Evolutionary conservation across 2,113 vertebrate species (phyloP).

Genomic region (Laticauda laticaudata): DNA sequence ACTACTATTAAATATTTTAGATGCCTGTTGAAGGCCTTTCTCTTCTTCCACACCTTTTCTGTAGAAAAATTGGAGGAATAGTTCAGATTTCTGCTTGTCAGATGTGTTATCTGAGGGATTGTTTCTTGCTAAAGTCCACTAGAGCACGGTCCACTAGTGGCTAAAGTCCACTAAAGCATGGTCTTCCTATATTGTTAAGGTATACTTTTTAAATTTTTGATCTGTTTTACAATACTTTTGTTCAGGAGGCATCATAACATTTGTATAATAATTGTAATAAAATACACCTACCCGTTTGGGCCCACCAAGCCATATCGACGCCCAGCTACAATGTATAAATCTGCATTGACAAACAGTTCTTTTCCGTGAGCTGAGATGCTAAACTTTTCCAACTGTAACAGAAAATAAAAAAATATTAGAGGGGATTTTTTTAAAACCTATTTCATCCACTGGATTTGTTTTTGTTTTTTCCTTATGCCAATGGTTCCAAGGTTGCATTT

Average conservation of each 20-base stretch:
- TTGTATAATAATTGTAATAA: background rate
- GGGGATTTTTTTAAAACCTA: background rate
- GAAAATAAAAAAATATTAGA: background rate
- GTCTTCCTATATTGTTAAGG: background rate
- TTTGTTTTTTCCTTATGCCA: too few relatives aligned
- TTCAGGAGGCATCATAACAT: background rate
- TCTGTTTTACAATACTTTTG: background rate
- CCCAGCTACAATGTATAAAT: slow-evolving; percentile 87
- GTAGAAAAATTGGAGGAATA: background rate
- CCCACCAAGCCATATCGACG: slow-evolving; percentile 90
- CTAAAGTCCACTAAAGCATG: background rate
- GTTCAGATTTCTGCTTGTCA: background rate
- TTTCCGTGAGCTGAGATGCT: slow-evolving; percentile 94
- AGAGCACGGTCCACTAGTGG: background rate
- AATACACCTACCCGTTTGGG: slow-evolving; percentile 83
- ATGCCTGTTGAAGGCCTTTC: background rate
- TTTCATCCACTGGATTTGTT: background rate
- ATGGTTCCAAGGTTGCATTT: background rate
- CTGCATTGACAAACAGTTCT: slow-evolving; percentile 89
- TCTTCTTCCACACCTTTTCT: background rate
- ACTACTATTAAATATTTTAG: background rate
- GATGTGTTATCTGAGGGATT: background rate
- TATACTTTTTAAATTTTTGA: background rate
- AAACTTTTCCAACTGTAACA: slow-evolving; percentile 83
- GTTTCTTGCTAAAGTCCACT: background rate